Conservation (phyloP, 1,140 invertebrate genomes). For the Microplitis mediator region DNA sequence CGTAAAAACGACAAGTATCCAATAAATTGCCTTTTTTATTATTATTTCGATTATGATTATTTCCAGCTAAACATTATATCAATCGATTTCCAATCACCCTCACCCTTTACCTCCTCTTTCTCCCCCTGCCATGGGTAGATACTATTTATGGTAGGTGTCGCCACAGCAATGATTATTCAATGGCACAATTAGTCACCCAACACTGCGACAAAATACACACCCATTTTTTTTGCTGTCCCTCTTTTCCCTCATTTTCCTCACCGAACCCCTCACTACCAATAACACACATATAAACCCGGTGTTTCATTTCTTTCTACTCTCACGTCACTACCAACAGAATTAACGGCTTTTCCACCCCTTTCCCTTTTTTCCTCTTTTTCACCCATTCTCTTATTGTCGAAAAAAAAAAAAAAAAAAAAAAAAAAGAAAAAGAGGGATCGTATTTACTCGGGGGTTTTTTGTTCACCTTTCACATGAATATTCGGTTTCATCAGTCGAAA, state of each 20-base stretch:
- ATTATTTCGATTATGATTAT: neutral
- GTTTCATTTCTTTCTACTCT: neutral
- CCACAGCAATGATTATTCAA: constrained; percentile 19
- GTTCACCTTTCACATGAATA: constrained; percentile 10
- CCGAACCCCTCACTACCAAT: too few relatives aligned
- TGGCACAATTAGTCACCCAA: constrained; percentile 18
- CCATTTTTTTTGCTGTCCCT: neutral
- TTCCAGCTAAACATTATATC: neutral
- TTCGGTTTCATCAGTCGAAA: constrained; percentile 14
- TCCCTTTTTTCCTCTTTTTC: neutral
- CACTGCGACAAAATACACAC: constrained; percentile 8
- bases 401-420: too few relatives aligned
- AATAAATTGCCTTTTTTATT: too few relatives aligned
- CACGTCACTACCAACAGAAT: neutral
- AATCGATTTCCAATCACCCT: neutral
- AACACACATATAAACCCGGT: neutral
- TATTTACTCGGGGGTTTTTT: neutral
- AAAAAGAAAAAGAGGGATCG: neutral
- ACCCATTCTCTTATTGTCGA: neutral
- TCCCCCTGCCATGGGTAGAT: neutral
- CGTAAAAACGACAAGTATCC: too few relatives aligned
- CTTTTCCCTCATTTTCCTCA: neutral
- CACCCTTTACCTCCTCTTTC: neutral
- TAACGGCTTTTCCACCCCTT: neutral
- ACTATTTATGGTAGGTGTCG: constrained; percentile 19